Evolutionary conservation across 2,888 invertebrate species (phyloP).

Genomic region (Argynnis bischoffii): DNA sequence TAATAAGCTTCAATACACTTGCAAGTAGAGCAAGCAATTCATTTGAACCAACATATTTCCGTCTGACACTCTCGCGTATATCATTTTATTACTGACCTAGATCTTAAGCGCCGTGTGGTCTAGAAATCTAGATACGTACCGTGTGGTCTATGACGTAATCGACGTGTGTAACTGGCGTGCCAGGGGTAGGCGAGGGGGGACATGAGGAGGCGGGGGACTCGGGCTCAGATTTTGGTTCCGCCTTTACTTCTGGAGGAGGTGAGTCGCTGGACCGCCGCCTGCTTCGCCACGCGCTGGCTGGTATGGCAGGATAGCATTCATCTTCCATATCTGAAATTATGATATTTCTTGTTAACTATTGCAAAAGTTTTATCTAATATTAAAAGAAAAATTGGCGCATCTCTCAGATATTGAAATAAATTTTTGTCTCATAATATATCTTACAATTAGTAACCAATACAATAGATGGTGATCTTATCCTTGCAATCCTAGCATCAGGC

Average conservation of each 20-base stretch:
- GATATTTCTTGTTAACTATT: not conserved
- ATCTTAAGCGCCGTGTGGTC: constrained; percentile 12
- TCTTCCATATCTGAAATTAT: constrained; percentile 91
- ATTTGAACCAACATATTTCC: constrained; percentile 18
- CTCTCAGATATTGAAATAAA: not conserved
- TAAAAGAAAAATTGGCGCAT: not conserved
- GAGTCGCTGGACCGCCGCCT: constrained; percentile 64
- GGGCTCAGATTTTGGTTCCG: constrained; percentile 89
- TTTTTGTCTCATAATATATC: too few relatives aligned
- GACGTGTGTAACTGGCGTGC: constrained; percentile 77
- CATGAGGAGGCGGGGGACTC: constrained; percentile 88
- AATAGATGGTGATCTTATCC: too few relatives aligned
- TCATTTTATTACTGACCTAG: constrained; percentile 16
- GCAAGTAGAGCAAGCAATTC: constrained; percentile 4
- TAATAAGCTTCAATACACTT: not conserved
- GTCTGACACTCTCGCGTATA: constrained; percentile 6
- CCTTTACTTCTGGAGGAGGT: constrained; percentile 83
- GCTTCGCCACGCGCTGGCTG: constrained; percentile 83
- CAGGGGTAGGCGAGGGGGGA: constrained; percentile 86
- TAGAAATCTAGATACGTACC: constrained; percentile 59
- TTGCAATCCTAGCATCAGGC: too few relatives aligned
- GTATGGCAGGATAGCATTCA: constrained; percentile 92
- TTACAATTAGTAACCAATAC: too few relatives aligned
- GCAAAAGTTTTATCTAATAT: too few relatives aligned
- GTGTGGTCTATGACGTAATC: constrained; percentile 85